A percentile compares a stretch with the other conserved stretches of the same genome.
These are phyloP conservation scores for Dasysyrphus albostriatus DNA, from an alignment of 2,888 invertebrate species.

Conservation along the genomic window DNA sequence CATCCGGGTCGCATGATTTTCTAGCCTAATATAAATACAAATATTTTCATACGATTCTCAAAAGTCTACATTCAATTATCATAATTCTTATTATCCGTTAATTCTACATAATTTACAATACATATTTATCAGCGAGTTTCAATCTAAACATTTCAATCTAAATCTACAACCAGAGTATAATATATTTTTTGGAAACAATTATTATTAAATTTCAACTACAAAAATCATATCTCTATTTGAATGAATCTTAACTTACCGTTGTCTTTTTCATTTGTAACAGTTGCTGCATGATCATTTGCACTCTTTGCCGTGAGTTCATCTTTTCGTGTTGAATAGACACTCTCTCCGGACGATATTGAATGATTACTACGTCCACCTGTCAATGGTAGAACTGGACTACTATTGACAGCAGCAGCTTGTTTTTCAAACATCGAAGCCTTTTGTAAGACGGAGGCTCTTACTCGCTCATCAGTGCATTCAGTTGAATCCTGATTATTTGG, in stretches of 20 bases:
- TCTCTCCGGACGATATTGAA: slow-evolving; percentile 75
- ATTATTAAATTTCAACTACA: slow-evolving; percentile 19
- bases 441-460: slow-evolving; percentile 83
- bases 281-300: slow-evolving; percentile 45
- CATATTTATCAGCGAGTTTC: background rate
- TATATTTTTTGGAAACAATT: slow-evolving; percentile 9
- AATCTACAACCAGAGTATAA: slow-evolving; percentile 46
- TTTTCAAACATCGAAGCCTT: slow-evolving; percentile 84
- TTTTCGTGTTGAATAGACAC: slow-evolving; percentile 76
- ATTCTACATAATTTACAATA: background rate
- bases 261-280: slow-evolving; percentile 76
- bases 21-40: background rate
- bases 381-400: slow-evolving; percentile 72
- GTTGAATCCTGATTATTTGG: slow-evolving; percentile 60
- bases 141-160: slow-evolving; percentile 52
- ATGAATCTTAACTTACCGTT: slow-evolving; percentile 76
- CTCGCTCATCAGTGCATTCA: slow-evolving; percentile 82
- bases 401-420: slow-evolving; percentile 81
- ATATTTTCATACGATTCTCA: background rate
- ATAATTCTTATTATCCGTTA: background rate
- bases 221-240: background rate
- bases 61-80: background rate
- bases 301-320: slow-evolving; percentile 77
- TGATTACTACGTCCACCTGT: slow-evolving; percentile 71
- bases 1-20: background rate